Evolutionary conservation across 2,113 vertebrate genomes (phyloP).

Genomic region (Corythornis madagascariensis): DNA sequence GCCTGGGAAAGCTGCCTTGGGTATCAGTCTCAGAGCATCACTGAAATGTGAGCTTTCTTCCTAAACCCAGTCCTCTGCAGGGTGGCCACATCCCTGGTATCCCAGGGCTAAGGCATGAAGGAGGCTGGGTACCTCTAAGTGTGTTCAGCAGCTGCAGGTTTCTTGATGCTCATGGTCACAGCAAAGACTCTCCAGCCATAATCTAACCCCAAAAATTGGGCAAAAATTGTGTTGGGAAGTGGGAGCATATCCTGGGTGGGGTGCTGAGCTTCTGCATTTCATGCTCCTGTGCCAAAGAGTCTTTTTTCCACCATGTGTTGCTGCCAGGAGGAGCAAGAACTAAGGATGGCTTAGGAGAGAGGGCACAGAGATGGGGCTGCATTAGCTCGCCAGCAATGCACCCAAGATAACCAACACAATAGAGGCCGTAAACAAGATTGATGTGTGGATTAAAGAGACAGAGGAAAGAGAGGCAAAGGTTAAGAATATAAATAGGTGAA

Average conservation of each 20-base stretch:
- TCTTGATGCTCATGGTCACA: not conserved
- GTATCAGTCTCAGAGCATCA: not conserved
- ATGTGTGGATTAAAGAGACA: constrained; percentile 30
- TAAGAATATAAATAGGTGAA: constrained; percentile 34
- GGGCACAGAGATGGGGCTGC: not conserved
- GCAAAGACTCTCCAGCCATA: not conserved
- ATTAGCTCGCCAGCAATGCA: not conserved
- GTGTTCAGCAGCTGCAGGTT: not conserved
- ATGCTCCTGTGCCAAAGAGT: not conserved
- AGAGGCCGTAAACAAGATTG: constrained; percentile 38
- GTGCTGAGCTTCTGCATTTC: not conserved
- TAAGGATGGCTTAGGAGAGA: not conserved
- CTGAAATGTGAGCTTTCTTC: not conserved
- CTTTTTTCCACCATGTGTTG: not conserved
- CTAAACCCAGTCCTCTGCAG: rapidly evolving
- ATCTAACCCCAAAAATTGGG: not conserved
- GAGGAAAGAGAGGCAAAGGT: not conserved
- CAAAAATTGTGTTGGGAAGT: not conserved
- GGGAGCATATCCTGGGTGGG: not conserved
- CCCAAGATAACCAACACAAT: not conserved
- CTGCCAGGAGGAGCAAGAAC: not conserved
- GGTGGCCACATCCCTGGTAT: rapidly evolving
- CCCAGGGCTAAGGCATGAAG: not conserved
- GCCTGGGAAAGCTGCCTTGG: not conserved
- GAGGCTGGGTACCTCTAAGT: rapidly evolving